These are phyloP conservation scores for Sisyra terminalis DNA, from an alignment of 2,888 invertebrate species.

Conservation along the genomic window DNA sequence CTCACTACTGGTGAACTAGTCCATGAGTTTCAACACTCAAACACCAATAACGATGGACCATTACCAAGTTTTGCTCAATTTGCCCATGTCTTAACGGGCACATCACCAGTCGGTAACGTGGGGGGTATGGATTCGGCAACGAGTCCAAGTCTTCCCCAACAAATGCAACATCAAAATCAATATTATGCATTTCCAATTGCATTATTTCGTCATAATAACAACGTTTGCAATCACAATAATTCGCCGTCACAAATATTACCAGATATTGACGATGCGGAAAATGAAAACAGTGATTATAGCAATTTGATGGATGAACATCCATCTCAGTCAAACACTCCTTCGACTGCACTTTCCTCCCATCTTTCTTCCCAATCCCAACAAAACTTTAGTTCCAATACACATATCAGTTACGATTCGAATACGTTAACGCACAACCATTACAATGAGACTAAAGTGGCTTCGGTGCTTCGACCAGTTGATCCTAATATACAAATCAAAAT, in stretches of 20 bases:
- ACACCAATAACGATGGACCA: conserved; percentile 27
- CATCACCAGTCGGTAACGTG: conserved; percentile 42
- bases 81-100: conserved; percentile 23
- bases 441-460: no score
- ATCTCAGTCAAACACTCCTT: no score
- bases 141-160: conserved; percentile 14
- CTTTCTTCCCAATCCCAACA: background rate
- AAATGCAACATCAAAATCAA: conserved; percentile 18
- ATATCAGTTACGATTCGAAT: conserved; percentile 1
- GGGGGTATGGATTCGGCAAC: conserved; percentile 47
- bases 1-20: conserved; percentile 64
- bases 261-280: conserved; percentile 4
- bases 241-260: conserved; percentile 11
- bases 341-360: no score
- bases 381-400: background rate
- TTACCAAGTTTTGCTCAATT: conserved; percentile 51
- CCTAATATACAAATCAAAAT: background rate
- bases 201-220: conserved; percentile 11
- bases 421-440: background rate
- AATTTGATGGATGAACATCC: conserved; percentile 1
- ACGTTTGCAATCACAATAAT: conserved; percentile 10
- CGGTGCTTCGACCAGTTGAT: conserved; percentile 1
- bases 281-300: background rate
- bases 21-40: conserved; percentile 15
- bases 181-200: conserved; percentile 20